Percentiles rank a stretch among this genome's conserved stretches.
These are phyloP conservation scores for Periparus ater DNA, from an alignment of 2,797 vertebrate species.

Conservation along the genomic window DNA sequence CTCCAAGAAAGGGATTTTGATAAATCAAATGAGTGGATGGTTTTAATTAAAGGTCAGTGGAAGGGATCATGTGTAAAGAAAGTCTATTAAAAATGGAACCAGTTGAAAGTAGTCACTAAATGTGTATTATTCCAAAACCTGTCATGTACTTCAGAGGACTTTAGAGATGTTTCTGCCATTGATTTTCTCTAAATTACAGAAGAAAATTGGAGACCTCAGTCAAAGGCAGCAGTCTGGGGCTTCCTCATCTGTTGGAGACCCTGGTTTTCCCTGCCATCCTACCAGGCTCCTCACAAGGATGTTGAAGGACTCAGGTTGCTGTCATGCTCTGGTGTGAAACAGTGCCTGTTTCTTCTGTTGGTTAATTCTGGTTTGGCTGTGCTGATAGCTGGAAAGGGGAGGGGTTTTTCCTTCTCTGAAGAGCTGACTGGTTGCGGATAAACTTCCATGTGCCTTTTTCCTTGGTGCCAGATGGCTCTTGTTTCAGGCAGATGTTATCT, in stretches of 20 bases:
- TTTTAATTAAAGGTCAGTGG: neutral
- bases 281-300: neutral
- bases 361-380: constrained; percentile 2
- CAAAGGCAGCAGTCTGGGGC: neutral
- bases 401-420: neutral
- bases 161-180: neutral
- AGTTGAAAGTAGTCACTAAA: neutral
- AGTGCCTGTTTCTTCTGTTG: neutral
- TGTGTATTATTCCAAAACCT: neutral
- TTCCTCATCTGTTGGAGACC: neutral
- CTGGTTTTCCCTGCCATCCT: neutral
- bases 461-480: constrained; percentile 48
- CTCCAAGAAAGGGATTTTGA: neutral
- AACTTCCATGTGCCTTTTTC: constrained; percentile 50
- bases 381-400: neutral
- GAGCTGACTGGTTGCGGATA: neutral
- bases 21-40: neutral
- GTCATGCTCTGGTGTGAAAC: neutral
- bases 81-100: neutral
- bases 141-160: neutral
- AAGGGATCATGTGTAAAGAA: neutral
- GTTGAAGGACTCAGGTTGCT: neutral
- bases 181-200: neutral
- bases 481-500: constrained; percentile 61
- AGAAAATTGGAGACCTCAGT: neutral